Percentiles rank a stretch among this genome's conserved stretches.
These are phyloP conservation scores for Panulirus ornatus DNA, from an alignment of 1,140 invertebrate genomes.

Conservation along the genomic window DNA sequence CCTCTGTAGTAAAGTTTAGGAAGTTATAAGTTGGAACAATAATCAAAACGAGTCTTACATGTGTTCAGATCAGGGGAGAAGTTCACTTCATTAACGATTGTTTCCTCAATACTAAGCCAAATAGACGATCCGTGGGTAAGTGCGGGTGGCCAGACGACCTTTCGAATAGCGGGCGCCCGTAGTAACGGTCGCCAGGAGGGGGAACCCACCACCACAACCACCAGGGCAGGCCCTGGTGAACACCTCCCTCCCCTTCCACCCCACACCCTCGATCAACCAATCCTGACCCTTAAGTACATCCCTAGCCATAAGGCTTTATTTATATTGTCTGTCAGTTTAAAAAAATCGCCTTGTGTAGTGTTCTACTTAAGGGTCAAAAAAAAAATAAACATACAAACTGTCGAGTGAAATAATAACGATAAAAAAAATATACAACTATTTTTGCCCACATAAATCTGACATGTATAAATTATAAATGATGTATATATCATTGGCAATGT, in stretches of 20 bases:
- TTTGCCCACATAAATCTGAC: conserved; percentile 2
- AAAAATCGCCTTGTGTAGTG: not conserved
- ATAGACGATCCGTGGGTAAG: not conserved
- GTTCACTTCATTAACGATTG: not conserved
- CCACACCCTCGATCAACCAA: not conserved
- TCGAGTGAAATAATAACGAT: too few species aligned
- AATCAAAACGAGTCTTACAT: not conserved
- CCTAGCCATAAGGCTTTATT: conserved; percentile 1
- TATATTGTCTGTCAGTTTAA: not conserved
- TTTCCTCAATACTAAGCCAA: not conserved
- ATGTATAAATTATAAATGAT: conserved; percentile 8
- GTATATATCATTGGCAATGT: conserved; percentile 32
- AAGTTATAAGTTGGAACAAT: not conserved
- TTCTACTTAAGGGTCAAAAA: conserved; percentile 17
- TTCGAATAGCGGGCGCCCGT: not conserved
- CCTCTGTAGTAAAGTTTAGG: not conserved
- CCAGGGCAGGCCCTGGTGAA: conserved; percentile 37
- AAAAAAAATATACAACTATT: not conserved
- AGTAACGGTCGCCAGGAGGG: not conserved
- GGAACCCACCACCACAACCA: not conserved
- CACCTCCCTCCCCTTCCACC: not conserved
- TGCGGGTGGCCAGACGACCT: not conserved
- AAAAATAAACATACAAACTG: not conserved
- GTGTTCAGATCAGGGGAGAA: not conserved
- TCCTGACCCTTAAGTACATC: not conserved